Base-by-base conservation (phyloP, 2,888 invertebrate species). In the Andrena camellia region DNA sequence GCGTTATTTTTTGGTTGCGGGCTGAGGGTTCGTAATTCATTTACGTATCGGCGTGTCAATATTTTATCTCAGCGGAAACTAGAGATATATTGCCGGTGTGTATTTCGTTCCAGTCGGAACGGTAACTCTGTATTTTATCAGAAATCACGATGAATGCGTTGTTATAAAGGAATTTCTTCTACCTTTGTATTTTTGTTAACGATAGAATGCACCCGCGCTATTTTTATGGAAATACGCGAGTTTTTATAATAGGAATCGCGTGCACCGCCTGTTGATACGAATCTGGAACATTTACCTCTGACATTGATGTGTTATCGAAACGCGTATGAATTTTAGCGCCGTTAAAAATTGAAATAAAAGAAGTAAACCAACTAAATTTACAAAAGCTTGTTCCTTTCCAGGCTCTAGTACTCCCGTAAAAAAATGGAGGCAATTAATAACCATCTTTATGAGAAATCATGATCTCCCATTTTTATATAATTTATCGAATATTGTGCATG, bases 241-340 rank as follows among this genome's bases (percentile, higher is more conserved):
- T 26, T 54, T 57, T 57, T 57, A 26, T 10, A 23, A 57, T 26
- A 4, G 17, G 23, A 57, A 57, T 57, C 13, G 57, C 4, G 26
- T 26, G 26, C 10, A 52, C 20, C 17, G 62, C 20, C 31, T 8
- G n/a, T 33, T 35, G 20, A 33, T 64, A 33, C 29, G 17, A 31
- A 62, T 29, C 59, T 59, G 59, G 10, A 59, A 59, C 20, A 20
- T 35, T 66, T 66, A 26, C 33, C 31, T 31, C 10, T 57, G 57
- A 23, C 57, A 23, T 23, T 57, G 57, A 57, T 23, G 10, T 23
- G 23, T 57, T 20, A 57, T 10, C 26, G 10, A 26, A 57, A 23
- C 57, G 10, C 23, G 23, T 10, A 26, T 26, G 23, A 26, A 10
- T 57, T 57, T 57, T 10, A 57, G 10, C 1, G 57, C 23, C 10